phyloP scores from a whole-genome alignment of 2,797 vertebrate species.

The Clarias fuscus region DNA sequence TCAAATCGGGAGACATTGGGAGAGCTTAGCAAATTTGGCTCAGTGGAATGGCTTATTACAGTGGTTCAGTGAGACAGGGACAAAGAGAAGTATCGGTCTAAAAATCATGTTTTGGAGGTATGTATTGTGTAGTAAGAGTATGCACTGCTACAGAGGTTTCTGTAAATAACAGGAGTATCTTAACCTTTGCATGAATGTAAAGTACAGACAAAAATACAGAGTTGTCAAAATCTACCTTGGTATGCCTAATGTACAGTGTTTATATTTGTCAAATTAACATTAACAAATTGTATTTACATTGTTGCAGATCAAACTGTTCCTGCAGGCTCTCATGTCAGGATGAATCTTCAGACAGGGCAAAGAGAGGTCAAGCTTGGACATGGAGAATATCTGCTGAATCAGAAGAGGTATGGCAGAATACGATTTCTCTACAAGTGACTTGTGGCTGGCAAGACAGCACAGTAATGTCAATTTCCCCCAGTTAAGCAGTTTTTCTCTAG shows the following conservation, averaged over 20 bases:
- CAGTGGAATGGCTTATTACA: too few species aligned
- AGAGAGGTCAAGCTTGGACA: slow-evolving; percentile 82
- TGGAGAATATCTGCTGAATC: slow-evolving; percentile 54
- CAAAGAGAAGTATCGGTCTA: too few species aligned
- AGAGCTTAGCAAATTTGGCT: too few species aligned
- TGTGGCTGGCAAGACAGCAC: not conserved
- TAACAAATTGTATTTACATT: not conserved
- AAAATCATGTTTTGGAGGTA: too few species aligned
- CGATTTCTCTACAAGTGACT: not conserved
- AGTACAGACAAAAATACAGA: not conserved
- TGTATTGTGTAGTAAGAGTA: not conserved
- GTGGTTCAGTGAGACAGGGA: too few species aligned
- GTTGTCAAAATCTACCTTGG: not conserved
- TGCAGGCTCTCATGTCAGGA: slow-evolving; percentile 83
- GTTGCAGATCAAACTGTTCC: slow-evolving; percentile 84
- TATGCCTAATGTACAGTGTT: not conserved
- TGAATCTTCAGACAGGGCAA: slow-evolving; percentile 91
- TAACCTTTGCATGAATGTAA: not conserved
- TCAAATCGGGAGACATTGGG: too few species aligned
- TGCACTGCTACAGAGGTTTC: not conserved
- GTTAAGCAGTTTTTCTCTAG: not conserved
- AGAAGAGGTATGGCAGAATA: not conserved
- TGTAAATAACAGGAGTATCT: not conserved
- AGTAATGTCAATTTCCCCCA: not conserved
- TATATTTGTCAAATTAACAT: not conserved